phyloP scores from a whole-genome alignment of 2,113 vertebrate species.

The Triplophysa tibetana region DNA sequence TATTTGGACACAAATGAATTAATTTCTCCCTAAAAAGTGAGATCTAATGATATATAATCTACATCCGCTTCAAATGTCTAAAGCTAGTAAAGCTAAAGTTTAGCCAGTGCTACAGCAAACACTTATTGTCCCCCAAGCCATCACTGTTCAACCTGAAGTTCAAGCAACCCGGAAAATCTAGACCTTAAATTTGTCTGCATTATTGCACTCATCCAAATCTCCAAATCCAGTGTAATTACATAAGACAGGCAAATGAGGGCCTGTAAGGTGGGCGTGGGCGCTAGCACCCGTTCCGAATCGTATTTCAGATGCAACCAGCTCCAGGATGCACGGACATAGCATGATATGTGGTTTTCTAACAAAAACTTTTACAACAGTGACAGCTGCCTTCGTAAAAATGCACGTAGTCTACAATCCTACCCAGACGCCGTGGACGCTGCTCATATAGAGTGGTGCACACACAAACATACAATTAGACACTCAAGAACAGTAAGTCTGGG shows the following conservation, averaged over 20 bases:
- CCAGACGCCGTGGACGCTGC: slow-evolving; percentile 14
- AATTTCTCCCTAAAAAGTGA: no score
- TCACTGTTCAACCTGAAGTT: background rate
- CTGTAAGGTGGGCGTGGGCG: background rate
- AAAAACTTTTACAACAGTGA: background rate
- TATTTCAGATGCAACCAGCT: background rate
- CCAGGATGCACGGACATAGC: background rate
- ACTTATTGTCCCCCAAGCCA: background rate
- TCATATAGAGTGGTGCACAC: slow-evolving; percentile 15
- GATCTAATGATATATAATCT: background rate
- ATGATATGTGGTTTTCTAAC: background rate
- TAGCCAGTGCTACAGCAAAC: no score
- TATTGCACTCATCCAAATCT: background rate
- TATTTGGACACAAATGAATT: no score
- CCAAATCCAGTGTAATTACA: slow-evolving; percentile 12
- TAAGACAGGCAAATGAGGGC: background rate
- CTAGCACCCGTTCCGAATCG: background rate
- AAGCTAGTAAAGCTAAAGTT: background rate
- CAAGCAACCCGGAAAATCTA: background rate
- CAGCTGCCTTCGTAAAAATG: background rate
- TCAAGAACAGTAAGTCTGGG: slow-evolving; percentile 62
- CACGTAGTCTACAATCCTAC: background rate
- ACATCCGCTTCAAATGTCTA: background rate
- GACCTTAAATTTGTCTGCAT: background rate
- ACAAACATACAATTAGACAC: slow-evolving; percentile 17